Percentiles rank a stretch among this genome's conserved stretches.
Evolutionary conservation across 2,113 vertebrate genomes (phyloP).

Genomic region (Stomatorhinus ivindoensis): DNA sequence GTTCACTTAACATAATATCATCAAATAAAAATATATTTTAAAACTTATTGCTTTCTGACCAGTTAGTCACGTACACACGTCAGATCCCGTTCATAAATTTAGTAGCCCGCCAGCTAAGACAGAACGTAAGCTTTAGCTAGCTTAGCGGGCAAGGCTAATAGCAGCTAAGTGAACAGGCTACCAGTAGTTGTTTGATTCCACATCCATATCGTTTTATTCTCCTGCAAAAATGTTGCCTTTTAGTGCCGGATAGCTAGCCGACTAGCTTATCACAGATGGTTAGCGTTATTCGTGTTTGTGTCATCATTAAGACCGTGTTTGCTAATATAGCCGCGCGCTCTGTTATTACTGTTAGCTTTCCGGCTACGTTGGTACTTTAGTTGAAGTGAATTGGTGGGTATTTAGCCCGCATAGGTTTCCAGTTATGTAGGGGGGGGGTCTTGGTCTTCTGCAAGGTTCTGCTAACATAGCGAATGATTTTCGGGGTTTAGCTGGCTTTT

Average conservation of each 20-base stretch:
- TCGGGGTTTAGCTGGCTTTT: background rate
- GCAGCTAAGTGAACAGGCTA: background rate
- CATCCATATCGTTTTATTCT: background rate
- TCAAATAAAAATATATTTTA: background rate
- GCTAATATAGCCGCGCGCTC: background rate
- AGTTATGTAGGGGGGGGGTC: background rate
- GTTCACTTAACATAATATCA: background rate
- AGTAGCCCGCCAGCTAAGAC: background rate
- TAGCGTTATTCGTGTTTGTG: background rate
- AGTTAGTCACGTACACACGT: background rate
- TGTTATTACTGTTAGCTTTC: background rate
- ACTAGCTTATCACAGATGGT: background rate
- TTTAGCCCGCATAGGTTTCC: background rate
- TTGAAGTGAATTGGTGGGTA: background rate
- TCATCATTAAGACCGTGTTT: background rate
- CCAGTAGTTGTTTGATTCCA: background rate
- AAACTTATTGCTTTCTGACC: background rate
- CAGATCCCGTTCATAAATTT: background rate
- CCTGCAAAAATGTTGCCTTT: background rate
- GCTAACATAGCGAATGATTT: background rate
- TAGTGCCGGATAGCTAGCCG: slow-evolving; percentile 11
- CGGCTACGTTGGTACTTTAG: background rate
- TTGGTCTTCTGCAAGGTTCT: background rate
- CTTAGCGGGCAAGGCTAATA: background rate
- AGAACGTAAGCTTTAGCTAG: background rate